A percentile compares a stretch with the other conserved stretches of the same genome.
phyloP scores from a whole-genome alignment of 2,888 invertebrate species.

The Nymphalis polychloros region DNA sequence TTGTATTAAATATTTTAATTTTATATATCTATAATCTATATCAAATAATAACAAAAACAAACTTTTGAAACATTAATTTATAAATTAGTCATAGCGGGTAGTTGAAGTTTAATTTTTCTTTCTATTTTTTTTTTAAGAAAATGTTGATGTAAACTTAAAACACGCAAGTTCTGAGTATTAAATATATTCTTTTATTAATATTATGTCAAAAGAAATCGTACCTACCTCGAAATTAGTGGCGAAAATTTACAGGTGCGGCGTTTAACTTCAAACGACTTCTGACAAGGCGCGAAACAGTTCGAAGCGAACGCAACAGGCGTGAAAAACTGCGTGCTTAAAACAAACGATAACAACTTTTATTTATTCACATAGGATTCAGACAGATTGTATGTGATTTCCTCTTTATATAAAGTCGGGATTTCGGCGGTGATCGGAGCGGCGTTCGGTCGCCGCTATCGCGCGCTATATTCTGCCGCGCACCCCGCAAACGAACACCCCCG shows the following conservation, averaged over 20 bases:
- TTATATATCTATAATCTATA: background rate
- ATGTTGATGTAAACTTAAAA: background rate
- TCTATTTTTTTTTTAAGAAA: background rate
- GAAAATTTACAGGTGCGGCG: conserved; percentile 53
- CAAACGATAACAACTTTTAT: conserved; percentile 58
- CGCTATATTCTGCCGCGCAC: conserved; percentile 62
- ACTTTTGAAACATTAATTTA: background rate
- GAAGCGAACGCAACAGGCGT: conserved; percentile 59
- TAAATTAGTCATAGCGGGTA: background rate
- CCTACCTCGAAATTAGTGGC: conserved; percentile 60
- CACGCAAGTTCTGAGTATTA: too few relatives aligned
- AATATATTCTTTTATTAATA: background rate
- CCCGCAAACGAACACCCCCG: conserved; percentile 46
- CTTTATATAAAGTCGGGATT: conserved; percentile 45
- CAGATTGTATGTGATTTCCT: conserved; percentile 46
- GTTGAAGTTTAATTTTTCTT: background rate
- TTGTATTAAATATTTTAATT: background rate
- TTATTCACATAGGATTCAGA: conserved; percentile 58
- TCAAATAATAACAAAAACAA: background rate
- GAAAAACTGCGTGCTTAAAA: conserved; percentile 45
- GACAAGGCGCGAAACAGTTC: conserved; percentile 43
- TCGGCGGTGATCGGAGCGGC: conserved; percentile 58
- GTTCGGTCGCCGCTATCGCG: conserved; percentile 73
- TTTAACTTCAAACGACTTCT: conserved; percentile 25
- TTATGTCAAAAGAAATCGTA: conserved; percentile 58